Percentiles rank a stretch among this genome's conserved stretches.
phyloP scores from a whole-genome alignment of 2,797 vertebrate genomes.

The Sitta carolinensis region DNA sequence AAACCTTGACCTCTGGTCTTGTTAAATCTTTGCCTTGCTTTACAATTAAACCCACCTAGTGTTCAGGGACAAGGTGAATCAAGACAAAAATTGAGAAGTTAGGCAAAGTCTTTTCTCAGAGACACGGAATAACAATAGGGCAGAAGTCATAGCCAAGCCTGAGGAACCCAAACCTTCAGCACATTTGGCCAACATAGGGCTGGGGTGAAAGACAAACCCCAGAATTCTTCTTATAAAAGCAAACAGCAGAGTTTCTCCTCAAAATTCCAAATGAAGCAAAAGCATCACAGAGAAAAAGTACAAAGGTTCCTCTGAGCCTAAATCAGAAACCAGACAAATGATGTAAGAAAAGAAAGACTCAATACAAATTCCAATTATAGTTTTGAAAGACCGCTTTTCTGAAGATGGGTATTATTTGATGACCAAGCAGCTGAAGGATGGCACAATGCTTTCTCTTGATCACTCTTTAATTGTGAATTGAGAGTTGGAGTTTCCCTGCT shows the following conservation, averaged over 20 bases:
- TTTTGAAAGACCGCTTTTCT: neutral
- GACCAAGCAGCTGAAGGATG: neutral
- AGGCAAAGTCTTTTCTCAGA: neutral
- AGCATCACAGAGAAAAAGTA: neutral
- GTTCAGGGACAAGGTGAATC: neutral
- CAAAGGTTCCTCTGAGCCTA: neutral
- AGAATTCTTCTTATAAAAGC: neutral
- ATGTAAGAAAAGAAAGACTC: neutral
- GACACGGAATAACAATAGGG: neutral
- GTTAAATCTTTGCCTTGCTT: constrained; percentile 1
- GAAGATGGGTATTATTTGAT: neutral
- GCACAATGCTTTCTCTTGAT: neutral
- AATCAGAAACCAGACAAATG: neutral
- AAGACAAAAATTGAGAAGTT: neutral
- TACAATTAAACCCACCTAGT: neutral
- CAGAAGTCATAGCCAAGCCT: neutral
- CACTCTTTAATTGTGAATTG: neutral
- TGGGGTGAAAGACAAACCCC: neutral
- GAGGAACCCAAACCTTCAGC: neutral
- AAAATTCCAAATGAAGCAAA: neutral
- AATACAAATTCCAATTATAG: neutral
- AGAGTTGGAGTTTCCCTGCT: neutral
- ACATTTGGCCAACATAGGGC: neutral
- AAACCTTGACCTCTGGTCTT: neutral
- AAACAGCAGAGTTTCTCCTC: neutral